Percentiles rank a stretch among this genome's conserved stretches.
Conservation (phyloP, 2,888 invertebrate species). For the Mesopsocus fuscifrons region DNA sequence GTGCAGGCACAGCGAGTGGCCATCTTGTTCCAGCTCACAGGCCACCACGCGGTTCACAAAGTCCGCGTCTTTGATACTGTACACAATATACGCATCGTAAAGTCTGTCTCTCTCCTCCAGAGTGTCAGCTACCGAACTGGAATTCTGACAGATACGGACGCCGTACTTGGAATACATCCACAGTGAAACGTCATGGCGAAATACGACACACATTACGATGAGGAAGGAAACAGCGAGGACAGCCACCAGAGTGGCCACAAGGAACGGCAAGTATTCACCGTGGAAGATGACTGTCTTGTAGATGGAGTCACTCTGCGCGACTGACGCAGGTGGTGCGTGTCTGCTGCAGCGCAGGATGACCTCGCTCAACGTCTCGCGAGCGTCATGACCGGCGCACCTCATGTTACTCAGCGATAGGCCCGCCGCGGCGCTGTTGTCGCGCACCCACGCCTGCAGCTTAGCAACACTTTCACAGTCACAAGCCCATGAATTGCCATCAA, state of each 20-base stretch:
- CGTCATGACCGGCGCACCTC: conserved; percentile 11
- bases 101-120: conserved; percentile 33
- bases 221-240: conserved; percentile 47
- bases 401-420: conserved; percentile 15
- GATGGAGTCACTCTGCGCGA: conserved; percentile 30
- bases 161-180: conserved; percentile 67
- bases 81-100: conserved; percentile 72
- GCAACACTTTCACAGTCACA: conserved; percentile 58
- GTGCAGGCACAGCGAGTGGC: conserved; percentile 37
- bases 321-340: conserved; percentile 36
- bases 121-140: conserved; percentile 15
- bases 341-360: conserved; percentile 40
- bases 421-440: conserved; percentile 39
- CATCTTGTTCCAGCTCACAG: conserved; percentile 49
- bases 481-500: conserved; percentile 66
- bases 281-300: conserved; percentile 44
- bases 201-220: conserved; percentile 48
- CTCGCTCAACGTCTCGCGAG: conserved; percentile 29
- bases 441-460: conserved; percentile 48
- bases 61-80: conserved; percentile 61
- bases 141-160: conserved; percentile 33
- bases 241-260: conserved; percentile 49
- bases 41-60: conserved; percentile 47
- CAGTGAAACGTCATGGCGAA: conserved; percentile 54
- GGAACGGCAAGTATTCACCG: conserved; percentile 52